Base-by-base conservation (phyloP, 2,113 vertebrate species). In the Orycteropus afer region DNA sequence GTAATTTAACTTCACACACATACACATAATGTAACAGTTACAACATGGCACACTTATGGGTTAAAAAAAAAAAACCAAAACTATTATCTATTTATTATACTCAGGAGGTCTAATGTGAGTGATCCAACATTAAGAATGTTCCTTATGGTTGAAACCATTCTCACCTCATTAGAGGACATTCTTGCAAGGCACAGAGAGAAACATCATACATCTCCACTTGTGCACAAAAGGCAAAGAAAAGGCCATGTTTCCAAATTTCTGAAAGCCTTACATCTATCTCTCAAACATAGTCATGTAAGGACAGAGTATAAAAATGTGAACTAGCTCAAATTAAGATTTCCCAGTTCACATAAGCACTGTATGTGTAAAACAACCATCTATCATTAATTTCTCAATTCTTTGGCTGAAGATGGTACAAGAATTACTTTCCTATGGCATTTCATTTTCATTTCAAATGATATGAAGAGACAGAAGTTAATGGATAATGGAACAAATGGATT, bases 401-500 rank as follows among this genome's bases (percentile, higher is more conserved):
- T 49, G 55, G 29, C 81, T 15, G 34, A 32, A 61, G 34, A 63
- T 5, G 5, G 32, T 5, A n/a, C 27, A 83, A 83, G 51, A 79
- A 80, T 91, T 93, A 91, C 86, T 93, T 96, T 37, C 37, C 42
- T 67, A 53, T 49, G 51, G 51, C 45, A 79, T 94, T 76, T 96
- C 77, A 17, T 67, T 59, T 89, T 40, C 90, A 93, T 76, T 82
- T 17, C 61, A 81, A 67, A 51, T 12, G 63, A 53, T 45, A 12
- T 53, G 29, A 88, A 94, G 65, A 90, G 61, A 78, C 4, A 86
- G 73, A 95, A 86, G 94, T 51, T 88, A 96, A 91, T 7, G 93
- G 73, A 63, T 59, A 96, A 93, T 71, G 63, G 63, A 92, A 90
- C 78, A 91, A 96, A 92, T 71, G 49, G 57, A 90, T 93, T 96